Percentiles rank a stretch among this genome's conserved stretches.
These are phyloP conservation scores for Megalops atlanticus DNA, from an alignment of 2,113 vertebrate genomes.

Conservation along the genomic window DNA sequence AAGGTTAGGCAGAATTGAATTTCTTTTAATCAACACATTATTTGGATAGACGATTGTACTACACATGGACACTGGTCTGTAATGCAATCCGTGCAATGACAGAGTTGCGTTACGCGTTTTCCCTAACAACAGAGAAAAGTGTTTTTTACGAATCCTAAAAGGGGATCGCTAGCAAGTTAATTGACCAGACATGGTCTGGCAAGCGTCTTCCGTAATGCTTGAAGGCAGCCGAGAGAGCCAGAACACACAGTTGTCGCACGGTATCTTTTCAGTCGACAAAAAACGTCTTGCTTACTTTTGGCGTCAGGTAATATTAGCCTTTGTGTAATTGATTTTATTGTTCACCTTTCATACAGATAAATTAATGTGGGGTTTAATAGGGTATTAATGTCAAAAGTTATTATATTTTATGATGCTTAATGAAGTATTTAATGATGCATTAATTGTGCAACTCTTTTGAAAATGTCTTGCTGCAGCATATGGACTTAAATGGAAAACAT, in stretches of 20 bases:
- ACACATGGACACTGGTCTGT: too few relatives aligned
- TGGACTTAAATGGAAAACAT: not conserved
- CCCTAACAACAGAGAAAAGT: slow-evolving; percentile 76
- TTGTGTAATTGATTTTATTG: too few relatives aligned
- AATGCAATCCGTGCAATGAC: slow-evolving; percentile 34
- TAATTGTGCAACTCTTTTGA: not conserved
- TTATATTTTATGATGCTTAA: too few relatives aligned
- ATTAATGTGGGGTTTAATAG: too few relatives aligned
- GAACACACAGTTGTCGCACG: slow-evolving; percentile 22
- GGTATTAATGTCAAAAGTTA: not conserved
- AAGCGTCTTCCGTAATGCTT: slow-evolving; percentile 64
- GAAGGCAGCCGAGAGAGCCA: slow-evolving; percentile 59
- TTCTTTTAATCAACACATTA: not conserved
- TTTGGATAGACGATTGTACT: not conserved
- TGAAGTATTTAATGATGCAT: too few relatives aligned
- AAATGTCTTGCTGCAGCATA: not conserved
- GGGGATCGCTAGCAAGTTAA: slow-evolving; percentile 69
- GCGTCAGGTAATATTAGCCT: too few relatives aligned
- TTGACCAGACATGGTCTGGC: slow-evolving; percentile 77
- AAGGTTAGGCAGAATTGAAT: slow-evolving; percentile 14
- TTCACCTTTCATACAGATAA: too few relatives aligned
- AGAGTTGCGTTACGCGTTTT: slow-evolving; percentile 62
- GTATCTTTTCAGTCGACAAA: slow-evolving; percentile 23
- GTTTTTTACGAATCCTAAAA: slow-evolving; percentile 72
- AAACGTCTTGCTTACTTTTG: slow-evolving; percentile 6